Evolutionary conservation across 2,888 invertebrate species (phyloP).

Genomic region (Tineola bisselliella): DNA sequence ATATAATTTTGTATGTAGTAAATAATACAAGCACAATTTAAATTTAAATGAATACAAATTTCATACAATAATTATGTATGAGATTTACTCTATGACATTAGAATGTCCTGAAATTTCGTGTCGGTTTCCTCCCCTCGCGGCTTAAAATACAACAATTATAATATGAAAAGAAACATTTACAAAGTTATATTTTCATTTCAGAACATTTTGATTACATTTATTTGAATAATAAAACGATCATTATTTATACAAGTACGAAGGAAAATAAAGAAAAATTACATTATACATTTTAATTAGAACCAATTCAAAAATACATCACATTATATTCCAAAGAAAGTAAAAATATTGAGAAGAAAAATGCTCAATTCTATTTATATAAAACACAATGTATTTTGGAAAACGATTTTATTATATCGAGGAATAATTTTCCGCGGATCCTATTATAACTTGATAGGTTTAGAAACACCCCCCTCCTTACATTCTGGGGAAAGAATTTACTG

Average conservation of each 20-base stretch:
- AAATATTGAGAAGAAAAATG: background rate
- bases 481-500: background rate
- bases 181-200: background rate
- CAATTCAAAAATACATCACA: too few species aligned
- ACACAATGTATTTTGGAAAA: background rate
- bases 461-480: background rate
- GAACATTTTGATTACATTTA: background rate
- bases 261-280: background rate
- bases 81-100: background rate
- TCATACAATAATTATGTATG: background rate
- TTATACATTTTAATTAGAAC: background rate
- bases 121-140: background rate
- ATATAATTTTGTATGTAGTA: too few species aligned
- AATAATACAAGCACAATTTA: too few species aligned
- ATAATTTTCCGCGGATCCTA: background rate
- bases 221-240: slow-evolving; percentile 10
- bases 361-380: background rate
- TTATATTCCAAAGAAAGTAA: background rate
- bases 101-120: background rate
- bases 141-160: background rate
- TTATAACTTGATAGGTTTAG: background rate
- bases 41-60: too few species aligned
- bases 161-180: background rate
- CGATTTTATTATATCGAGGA: background rate
- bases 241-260: background rate